These are phyloP conservation scores for Petrosia ficiformis DNA, from an alignment of 37 sponge, comb jelly and placozoan species.

Conservation along the genomic window DNA sequence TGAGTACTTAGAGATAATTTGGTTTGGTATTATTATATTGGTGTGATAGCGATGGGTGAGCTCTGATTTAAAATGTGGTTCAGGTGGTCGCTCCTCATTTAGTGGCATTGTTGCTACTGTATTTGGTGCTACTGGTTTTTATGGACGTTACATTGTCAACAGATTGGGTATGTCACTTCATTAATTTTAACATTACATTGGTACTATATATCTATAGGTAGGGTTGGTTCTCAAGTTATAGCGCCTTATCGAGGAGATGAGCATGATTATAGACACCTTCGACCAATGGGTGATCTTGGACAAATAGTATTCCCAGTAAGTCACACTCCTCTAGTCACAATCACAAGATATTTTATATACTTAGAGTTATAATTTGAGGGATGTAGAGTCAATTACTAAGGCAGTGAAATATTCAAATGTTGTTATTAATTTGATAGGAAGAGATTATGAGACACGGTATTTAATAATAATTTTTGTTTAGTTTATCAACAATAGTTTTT, in stretches of 20 bases:
- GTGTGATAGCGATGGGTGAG: conserved; percentile 14
- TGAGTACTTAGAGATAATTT: neutral
- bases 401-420: conserved; percentile 84
- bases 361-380: conserved; percentile 71
- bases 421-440: conserved; percentile 89
- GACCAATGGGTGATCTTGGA: conserved; percentile 90
- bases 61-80: conserved; percentile 49
- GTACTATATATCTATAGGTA: conserved; percentile 28
- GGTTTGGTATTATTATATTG: neutral
- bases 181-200: neutral
- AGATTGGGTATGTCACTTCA: conserved; percentile 60
- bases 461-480: neutral
- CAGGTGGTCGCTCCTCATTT: conserved; percentile 94
- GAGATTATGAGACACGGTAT: conserved; percentile 90
- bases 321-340: neutral
- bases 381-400: conserved; percentile 70
- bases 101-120: conserved; percentile 94
- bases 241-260: conserved; percentile 88
- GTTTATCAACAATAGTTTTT: neutral
- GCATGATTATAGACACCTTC: conserved; percentile 78
- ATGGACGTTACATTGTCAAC: conserved; percentile 94
- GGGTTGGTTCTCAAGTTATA: conserved; percentile 82
- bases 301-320: conserved; percentile 76
- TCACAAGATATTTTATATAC: neutral
- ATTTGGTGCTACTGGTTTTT: conserved; percentile 95